Conservation (phyloP, 2,797 vertebrate genomes). For the Pristis pectinata region DNA sequence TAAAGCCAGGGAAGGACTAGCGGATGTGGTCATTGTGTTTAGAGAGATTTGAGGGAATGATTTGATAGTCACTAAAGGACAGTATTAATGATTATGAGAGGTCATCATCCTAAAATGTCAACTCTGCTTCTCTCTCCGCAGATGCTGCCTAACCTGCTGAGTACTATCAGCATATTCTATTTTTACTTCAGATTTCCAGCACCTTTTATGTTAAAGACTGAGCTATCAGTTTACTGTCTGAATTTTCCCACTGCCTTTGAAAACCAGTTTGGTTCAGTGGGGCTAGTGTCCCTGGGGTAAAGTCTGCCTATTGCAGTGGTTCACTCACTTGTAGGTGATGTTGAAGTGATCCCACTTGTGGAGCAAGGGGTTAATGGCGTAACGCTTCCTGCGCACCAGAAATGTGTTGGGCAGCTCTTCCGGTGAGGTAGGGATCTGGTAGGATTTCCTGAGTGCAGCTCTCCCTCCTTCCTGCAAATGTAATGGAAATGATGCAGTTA, state of each 20-base stretch:
- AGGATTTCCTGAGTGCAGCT: conserved; percentile 26
- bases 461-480: conserved; percentile 36
- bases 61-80: neutral
- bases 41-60: neutral
- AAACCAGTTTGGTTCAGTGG: neutral
- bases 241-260: neutral
- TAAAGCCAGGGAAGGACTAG: too few species aligned
- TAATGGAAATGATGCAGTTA: neutral
- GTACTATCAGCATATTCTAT: too few species aligned
- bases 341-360: conserved; percentile 72
- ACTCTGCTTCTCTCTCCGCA: too few species aligned
- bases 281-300: neutral
- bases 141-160: too few species aligned
- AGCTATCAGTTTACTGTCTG: neutral
- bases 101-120: too few species aligned
- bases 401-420: neutral
- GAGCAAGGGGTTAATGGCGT: conserved; percentile 66
- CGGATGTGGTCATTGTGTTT: too few species aligned
- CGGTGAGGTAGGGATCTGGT: neutral
- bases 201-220: too few species aligned
- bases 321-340: conserved; percentile 65
- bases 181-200: too few species aligned
- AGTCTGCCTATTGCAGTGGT: neutral
- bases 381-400: conserved; percentile 55
- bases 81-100: neutral